These are phyloP conservation scores for Lagenorhynchus albirostris DNA, from an alignment of 2,113 vertebrate species.

Conservation along the genomic window DNA sequence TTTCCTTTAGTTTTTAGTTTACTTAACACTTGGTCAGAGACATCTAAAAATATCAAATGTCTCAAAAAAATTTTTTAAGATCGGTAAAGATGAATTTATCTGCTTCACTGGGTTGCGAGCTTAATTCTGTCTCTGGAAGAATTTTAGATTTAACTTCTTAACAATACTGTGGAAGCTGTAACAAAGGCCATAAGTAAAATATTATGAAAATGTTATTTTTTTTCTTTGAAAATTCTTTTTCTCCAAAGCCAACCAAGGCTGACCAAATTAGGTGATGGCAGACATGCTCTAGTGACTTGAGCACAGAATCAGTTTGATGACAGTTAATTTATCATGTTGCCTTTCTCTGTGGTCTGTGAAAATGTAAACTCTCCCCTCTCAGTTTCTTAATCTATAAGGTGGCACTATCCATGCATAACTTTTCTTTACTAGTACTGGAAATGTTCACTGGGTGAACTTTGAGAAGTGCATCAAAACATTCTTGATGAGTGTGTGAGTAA, in stretches of 20 bases:
- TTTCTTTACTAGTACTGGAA: neutral
- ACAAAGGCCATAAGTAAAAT: neutral
- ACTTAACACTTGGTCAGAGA: neutral
- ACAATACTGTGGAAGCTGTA: neutral
- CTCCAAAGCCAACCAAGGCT: neutral
- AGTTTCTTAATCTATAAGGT: neutral
- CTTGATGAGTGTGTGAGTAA: neutral
- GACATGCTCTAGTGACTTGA: neutral
- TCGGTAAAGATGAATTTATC: neutral
- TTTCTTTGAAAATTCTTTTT: slow-evolving; percentile 35
- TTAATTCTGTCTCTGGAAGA: neutral
- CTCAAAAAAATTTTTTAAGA: neutral
- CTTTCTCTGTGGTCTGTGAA: neutral
- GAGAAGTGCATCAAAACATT: neutral
- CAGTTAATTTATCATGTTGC: neutral
- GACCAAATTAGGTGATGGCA: neutral
- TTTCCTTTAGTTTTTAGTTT: slow-evolving; percentile 18
- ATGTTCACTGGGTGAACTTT: neutral
- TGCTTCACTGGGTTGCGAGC: neutral
- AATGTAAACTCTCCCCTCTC: neutral
- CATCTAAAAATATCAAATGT: neutral
- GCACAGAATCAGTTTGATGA: neutral
- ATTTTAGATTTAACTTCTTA: slow-evolving; percentile 47
- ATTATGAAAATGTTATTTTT: neutral
- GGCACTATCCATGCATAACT: neutral